Percentiles rank a stretch among this genome's conserved stretches.
Conservation (phyloP, 2,113 vertebrate species). For the Cynoglossus semilaevis region DNA sequence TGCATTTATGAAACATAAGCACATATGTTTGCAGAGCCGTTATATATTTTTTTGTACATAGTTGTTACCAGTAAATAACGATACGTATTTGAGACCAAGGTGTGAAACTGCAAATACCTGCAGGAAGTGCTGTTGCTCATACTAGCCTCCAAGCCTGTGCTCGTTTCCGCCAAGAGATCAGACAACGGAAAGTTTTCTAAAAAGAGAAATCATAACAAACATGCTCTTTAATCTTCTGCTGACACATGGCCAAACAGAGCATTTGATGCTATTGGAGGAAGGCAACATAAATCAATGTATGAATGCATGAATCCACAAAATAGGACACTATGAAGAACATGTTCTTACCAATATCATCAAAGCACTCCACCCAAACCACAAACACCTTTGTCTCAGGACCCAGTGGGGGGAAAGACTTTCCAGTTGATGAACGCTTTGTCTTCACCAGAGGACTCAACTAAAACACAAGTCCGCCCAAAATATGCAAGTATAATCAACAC, state of each 20-base stretch:
- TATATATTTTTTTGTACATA: neutral
- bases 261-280: no score
- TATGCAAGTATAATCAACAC: neutral
- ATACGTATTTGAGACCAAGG: neutral
- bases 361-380: constrained; percentile 94
- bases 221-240: neutral
- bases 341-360: constrained; percentile 90
- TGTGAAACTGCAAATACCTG: constrained; percentile 73
- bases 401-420: constrained; percentile 86
- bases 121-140: constrained; percentile 89
- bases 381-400: constrained; percentile 96
- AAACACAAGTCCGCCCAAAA: constrained; percentile 15
- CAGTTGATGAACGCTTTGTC: constrained; percentile 85
- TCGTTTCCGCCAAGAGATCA: constrained; percentile 90
- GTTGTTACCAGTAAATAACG: no score
- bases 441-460: constrained; percentile 88
- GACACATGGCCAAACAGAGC: neutral
- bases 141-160: constrained; percentile 90
- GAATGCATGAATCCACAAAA: neutral
- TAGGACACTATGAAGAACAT: neutral
- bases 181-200: constrained; percentile 93
- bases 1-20: neutral
- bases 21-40: constrained; percentile 15
- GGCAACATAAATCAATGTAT: no score
- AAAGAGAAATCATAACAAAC: constrained; percentile 34